These are phyloP conservation scores for Thaumatotibia leucotreta DNA, from an alignment of 1,140 invertebrate genomes.

Conservation along the genomic window DNA sequence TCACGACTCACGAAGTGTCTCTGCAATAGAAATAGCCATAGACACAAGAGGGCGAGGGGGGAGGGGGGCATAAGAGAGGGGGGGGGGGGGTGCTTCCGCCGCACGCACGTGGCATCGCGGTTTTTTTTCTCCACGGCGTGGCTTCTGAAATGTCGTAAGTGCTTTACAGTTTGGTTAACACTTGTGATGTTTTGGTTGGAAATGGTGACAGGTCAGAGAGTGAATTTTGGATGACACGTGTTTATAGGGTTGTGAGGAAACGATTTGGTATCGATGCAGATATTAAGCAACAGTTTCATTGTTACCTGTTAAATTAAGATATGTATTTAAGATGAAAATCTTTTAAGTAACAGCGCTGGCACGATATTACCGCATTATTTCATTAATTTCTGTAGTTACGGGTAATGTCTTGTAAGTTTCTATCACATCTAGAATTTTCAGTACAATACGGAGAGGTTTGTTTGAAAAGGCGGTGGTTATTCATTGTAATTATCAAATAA, in stretches of 20 bases:
- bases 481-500: too few relatives aligned
- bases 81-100: conserved; percentile 49
- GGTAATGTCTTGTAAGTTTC: too few relatives aligned
- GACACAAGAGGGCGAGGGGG: conserved; percentile 19
- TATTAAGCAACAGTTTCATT: too few relatives aligned
- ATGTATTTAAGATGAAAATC: too few relatives aligned
- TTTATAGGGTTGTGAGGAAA: neutral
- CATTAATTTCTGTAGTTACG: too few relatives aligned
- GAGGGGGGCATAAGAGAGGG: conserved; percentile 20
- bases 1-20: conserved; percentile 52
- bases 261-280: neutral
- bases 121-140: conserved; percentile 26
- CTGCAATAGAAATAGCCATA: conserved; percentile 55
- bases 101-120: conserved; percentile 51
- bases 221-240: neutral
- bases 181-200: neutral
- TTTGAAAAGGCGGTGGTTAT: too few relatives aligned
- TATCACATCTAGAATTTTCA: too few relatives aligned
- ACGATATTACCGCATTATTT: too few relatives aligned
- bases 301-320: too few relatives aligned
- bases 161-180: neutral
- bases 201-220: neutral
- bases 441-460: too few relatives aligned
- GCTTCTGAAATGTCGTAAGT: neutral
- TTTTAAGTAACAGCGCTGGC: too few relatives aligned